Evolutionary conservation across 1,140 invertebrate species (phyloP), one percentile per base, ranked within the genome.

Genomic region (Euwallacea similis): DNA sequence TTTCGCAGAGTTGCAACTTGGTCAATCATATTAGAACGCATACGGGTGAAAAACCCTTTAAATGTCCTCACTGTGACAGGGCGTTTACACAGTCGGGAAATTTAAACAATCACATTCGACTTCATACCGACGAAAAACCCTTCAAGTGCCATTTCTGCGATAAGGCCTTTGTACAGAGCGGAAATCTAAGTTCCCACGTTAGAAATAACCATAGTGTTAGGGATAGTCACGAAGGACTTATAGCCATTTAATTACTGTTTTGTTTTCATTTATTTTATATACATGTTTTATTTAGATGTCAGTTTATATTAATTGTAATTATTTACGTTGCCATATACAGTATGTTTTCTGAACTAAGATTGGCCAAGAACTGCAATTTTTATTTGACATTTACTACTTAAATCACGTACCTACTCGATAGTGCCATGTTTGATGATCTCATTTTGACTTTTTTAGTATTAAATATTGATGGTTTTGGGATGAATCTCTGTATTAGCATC

Each of bases 11-110:
- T 47, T 85, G 85, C 7, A 87, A 87, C 75, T 73, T 88, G 2
- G 76, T 85, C 2, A 87, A 86, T 76, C 87, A 88, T 69, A 73
- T 81, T n/a, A 82, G 85, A 54, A 86, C 87, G 69, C 87, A 88
- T 44, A 79, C 75, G 33, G 74, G 76, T 43, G 79, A 80, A 64
- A 75, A 76, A 67, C 79, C 79, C 11, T 80, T 78, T 62, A 80
- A 80, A 70, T 82, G 81, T 76, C 78, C 78, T 44, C 75, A 79
- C 70, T 81, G 80, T 65, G 79, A 79, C 21, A 71, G 76, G 42
- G 76, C 76, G n/a, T 85, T 85, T 67, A 84, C 83, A 7, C 84
- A 85, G 69, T 78, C 84, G 4, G 84, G 83, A 0, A 85, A 85
- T 77, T 68, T 85, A 0, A 82, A 79, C 7, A 84, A 83, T 64